Evolutionary conservation across 2,797 vertebrate species (phyloP), one percentile per base, ranked within the genome.

Genomic region (Chaenodraco wilsoni): DNA sequence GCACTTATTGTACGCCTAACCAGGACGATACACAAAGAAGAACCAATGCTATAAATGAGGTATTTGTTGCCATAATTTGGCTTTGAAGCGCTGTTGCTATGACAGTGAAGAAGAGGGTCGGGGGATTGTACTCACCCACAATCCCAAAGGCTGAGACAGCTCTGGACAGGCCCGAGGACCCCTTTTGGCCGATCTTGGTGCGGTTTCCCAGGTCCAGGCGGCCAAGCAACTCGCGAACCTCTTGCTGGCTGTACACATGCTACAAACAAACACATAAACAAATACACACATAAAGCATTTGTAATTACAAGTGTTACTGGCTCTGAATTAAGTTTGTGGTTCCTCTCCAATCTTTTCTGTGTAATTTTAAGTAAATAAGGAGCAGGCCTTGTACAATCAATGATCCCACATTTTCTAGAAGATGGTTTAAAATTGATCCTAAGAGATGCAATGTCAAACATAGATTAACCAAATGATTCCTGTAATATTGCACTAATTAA

Each of bases 181-280:
- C 97, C 78, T 99, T 99, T 85, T 99, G 97, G 45, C 96, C 94
- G 70, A 96, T 97, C 88, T 99, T 98, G 52, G 96, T 97, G 65
- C 98, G 95, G 85, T 99, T 99, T 40, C 98, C 98, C 54, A 97
- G 85, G 86, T 99, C 97, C 89, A 99, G 91, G n/a, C 97, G 96
- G 27, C 97, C 94, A 54, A 99, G 93, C 83, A 99, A 94, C 78
- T 99, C 98, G 5, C 96, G 93, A 50, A 98, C 92, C 61, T 99
- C 98, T 90, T 96, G 96, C 1, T 97, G 96, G 0, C 88, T 97
- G 83, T 99, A 99, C 1, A 99, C 95, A 92, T 99, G 98, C 97
- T 99, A 71, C 23, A 78, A 23, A 88, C 33, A 60, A 9, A 84
- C 8, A 37, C 8, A 37, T 3, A 81, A 50, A 78, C 71, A 76